Evolutionary conservation across 2,113 vertebrate species (phyloP), one percentile per base, ranked within the genome.

Genomic region (Hystrix brachyura): DNA sequence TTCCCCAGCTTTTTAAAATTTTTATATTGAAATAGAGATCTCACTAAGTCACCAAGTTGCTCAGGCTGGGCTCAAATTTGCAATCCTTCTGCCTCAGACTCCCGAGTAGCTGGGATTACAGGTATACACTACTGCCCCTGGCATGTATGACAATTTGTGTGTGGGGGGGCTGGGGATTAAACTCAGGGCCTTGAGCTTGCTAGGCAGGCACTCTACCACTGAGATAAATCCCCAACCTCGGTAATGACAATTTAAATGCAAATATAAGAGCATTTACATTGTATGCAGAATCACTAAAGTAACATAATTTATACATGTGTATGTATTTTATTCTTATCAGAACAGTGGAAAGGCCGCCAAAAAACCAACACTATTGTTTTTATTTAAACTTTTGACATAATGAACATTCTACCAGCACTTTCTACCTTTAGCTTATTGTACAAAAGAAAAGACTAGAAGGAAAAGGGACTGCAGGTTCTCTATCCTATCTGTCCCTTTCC

Each of bases 201-300:
- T 38, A 38, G 38, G 38, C 38, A 38, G 38, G 38, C 38, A 38
- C 38, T 38, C 38, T 38, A 38, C 38, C 38, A 38, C 38, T 38
- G 38, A 38, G 38, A 38, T 38, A 38, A 38, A 38, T 38, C 38
- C 38, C 38, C 38, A 38, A 38, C 38, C 38, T 38, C 2, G 38
- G 38, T 78, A 78, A 78, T 51, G 25, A 78, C 46, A 32, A 51
- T 48, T 91, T 94, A 86, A 95, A 89, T 67, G 53, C 46, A 90
- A 34, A 55, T 60, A 55, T 18, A 79, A 43, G 3, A 79, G 25
- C 72, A 51, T 60, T 96, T 84, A 64, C 18, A 4, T 53, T 71
- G 43, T 23, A 13, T 46, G n/a, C 53, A 29, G 38, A 81, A 43
- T 78, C 53, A 85, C 60, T 71, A 78, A 95, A 87, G 87, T 69